These are phyloP conservation scores for Falcaria lacertinaria DNA, from an alignment of 2,888 invertebrate species.

Conservation along the genomic window DNA sequence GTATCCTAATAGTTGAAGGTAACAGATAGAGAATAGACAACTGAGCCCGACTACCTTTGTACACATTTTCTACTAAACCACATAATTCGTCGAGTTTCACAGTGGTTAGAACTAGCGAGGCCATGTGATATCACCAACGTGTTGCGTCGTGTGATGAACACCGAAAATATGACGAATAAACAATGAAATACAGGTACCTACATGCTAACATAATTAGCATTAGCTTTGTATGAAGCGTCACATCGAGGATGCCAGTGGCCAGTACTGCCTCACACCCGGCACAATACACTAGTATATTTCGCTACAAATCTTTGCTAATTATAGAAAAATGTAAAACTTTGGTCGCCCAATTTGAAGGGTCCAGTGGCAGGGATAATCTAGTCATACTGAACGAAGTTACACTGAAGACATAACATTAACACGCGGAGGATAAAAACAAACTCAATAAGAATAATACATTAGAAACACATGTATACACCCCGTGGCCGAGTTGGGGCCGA, in stretches of 20 bases:
- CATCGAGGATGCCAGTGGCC: constrained; percentile 31
- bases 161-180: no score
- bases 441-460: no score
- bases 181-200: background rate
- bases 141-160: background rate
- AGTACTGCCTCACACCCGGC: no score
- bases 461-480: no score
- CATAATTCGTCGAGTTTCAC: constrained; percentile 13
- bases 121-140: background rate
- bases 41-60: background rate
- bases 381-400: no score
- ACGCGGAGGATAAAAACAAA: no score
- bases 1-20: no score
- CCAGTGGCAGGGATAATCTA: no score
- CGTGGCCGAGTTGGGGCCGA: no score
- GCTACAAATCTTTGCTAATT: background rate
- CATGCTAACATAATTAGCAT: background rate
- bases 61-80: background rate
- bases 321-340: background rate
- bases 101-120: background rate
- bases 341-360: background rate
- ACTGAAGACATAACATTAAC: no score
- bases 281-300: background rate
- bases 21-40: background rate
- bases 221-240: constrained; percentile 16